Conservation (phyloP, 2,113 vertebrate species). For the Heterochromis multidens region DNA sequence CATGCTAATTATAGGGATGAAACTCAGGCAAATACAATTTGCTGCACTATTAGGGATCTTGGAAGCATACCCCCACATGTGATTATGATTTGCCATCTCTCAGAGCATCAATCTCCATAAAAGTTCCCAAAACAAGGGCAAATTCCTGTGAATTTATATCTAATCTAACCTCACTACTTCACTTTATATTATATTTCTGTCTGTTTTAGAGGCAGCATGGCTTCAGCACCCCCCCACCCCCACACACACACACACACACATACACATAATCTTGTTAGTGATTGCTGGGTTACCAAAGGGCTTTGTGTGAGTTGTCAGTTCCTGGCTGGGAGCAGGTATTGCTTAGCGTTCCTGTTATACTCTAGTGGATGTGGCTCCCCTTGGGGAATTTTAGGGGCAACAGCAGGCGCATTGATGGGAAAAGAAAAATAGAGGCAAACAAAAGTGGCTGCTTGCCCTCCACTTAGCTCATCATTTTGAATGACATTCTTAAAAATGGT, state of each 20-base stretch:
- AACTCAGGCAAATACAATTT: conserved; percentile 48
- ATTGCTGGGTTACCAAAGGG: conserved; percentile 24
- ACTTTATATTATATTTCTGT: background rate
- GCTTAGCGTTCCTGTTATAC: conserved; percentile 23
- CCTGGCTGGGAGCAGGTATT: conserved; percentile 43
- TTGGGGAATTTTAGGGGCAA: conserved; percentile 33
- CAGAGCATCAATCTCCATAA: conserved; percentile 3
- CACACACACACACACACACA: background rate
- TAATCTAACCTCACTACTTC: background rate
- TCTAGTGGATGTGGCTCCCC: conserved; percentile 14
- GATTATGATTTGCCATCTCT: conserved; percentile 41
- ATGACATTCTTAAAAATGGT: conserved; percentile 22
- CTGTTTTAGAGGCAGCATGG: background rate
- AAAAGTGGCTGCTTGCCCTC: conserved; percentile 32
- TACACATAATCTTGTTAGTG: conserved; percentile 39
- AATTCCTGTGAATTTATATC: conserved; percentile 31
- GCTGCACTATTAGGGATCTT: conserved; percentile 31
- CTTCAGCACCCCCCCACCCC: conserved; percentile 8
- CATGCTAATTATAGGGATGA: conserved; percentile 40
- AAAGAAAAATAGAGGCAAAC: conserved; percentile 8
- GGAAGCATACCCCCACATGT: conserved; percentile 18
- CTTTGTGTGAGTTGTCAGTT: conserved; percentile 52
- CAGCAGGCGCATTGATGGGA: background rate
- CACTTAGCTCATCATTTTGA: conserved; percentile 38
- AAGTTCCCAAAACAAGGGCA: background rate